These are phyloP conservation scores for Drosophila mercatorum DNA, from an alignment of 2,888 invertebrate genomes.

Conservation along the genomic window DNA sequence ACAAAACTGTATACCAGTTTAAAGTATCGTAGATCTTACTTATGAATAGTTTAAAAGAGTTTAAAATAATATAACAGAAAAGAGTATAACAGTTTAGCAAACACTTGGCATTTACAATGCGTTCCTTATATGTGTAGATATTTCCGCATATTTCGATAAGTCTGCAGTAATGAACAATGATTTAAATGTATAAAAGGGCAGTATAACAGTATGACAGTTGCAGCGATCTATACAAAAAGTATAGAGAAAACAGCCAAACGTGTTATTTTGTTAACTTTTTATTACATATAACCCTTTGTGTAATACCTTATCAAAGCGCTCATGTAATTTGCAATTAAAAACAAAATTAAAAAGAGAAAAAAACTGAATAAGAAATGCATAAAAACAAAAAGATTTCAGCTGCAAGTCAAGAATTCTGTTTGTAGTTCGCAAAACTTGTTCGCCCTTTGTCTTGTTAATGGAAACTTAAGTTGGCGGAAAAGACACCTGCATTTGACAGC, in stretches of 20 bases:
- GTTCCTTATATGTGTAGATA: background rate
- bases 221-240: background rate
- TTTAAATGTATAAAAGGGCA: background rate
- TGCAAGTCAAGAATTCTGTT: background rate
- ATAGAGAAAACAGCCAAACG: background rate
- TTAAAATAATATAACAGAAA: too few species aligned
- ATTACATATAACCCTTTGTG: background rate
- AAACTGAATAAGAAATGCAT: background rate
- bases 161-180: background rate
- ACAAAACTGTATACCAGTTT: too few species aligned
- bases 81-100: too few species aligned
- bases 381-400: background rate
- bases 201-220: constrained; percentile 6
- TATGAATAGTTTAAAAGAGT: too few species aligned
- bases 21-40: too few species aligned
- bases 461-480: constrained; percentile 42
- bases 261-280: background rate
- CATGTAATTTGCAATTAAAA: background rate
- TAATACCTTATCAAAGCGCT: background rate
- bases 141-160: background rate
- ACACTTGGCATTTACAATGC: background rate
- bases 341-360: background rate
- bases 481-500: constrained; percentile 48
- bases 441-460: constrained; percentile 38
- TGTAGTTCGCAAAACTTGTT: constrained; percentile 33